A percentile compares a stretch with the other conserved stretches of the same genome.
phyloP scores from a whole-genome alignment of 37 sponge, comb jelly and placozoan genomes.

The Amphimedon queenslandica region DNA sequence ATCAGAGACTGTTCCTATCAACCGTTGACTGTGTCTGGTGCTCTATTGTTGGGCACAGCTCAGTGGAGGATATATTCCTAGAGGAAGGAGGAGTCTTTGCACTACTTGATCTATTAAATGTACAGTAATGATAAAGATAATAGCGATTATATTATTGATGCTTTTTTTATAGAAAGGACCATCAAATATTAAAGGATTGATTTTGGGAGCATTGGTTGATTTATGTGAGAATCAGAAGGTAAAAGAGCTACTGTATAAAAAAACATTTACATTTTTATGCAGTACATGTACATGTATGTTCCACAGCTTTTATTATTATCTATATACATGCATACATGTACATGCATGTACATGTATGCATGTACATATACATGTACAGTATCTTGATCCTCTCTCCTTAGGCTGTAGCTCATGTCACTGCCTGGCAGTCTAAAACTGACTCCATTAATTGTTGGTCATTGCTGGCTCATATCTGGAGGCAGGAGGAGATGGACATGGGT shows the following conservation, averaged over 20 bases:
- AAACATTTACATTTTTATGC: no score
- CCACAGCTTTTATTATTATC: not conserved
- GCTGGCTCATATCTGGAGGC: slow-evolving; percentile 85
- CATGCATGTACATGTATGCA: no score
- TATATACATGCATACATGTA: slow-evolving; percentile 2
- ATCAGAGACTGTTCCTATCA: slow-evolving; percentile 81
- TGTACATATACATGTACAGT: no score
- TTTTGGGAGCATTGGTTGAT: slow-evolving; percentile 91
- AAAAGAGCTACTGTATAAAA: no score
- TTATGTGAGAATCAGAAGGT: slow-evolving; percentile 93
- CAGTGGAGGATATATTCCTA: slow-evolving; percentile 92
- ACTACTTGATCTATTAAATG: slow-evolving; percentile 86
- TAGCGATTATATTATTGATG: no score
- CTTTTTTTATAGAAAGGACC: slow-evolving; percentile 74
- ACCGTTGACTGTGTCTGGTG: slow-evolving; percentile 89
- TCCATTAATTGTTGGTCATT: slow-evolving; percentile 63
- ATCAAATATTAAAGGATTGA: slow-evolving; percentile 75
- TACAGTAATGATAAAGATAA: no score
- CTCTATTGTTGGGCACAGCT: slow-evolving; percentile 66
- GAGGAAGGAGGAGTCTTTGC: slow-evolving; percentile 90
- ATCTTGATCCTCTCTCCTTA: no score
- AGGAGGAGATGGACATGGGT: slow-evolving; percentile 83
- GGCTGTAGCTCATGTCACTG: slow-evolving; percentile 80
- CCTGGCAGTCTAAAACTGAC: slow-evolving; percentile 68
- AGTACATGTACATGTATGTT: not conserved